These are phyloP conservation scores for Coenonympha arcania DNA, from an alignment of 2,888 invertebrate genomes.

Conservation along the genomic window DNA sequence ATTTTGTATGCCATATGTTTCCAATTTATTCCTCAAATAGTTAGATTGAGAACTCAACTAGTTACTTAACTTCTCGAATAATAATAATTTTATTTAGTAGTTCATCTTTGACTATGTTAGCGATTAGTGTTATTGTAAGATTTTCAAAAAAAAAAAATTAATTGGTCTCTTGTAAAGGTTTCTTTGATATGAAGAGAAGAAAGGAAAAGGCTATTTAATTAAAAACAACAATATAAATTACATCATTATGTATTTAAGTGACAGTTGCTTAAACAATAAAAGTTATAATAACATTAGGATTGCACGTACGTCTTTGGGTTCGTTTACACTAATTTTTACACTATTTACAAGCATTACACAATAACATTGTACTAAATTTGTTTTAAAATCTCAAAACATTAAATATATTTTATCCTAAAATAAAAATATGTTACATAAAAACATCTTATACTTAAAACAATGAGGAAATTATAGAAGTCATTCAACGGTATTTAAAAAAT, in stretches of 20 bases:
- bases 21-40: too few relatives aligned
- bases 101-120: too few relatives aligned
- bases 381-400: slow-evolving; percentile 33
- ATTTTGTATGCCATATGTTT: too few relatives aligned
- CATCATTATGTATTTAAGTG: slow-evolving; percentile 65
- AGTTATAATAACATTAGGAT: slow-evolving; percentile 55
- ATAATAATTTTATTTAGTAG: too few relatives aligned
- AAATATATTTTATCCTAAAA: slow-evolving; percentile 27
- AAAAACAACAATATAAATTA: slow-evolving; percentile 36
- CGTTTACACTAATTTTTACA: slow-evolving; percentile 43
- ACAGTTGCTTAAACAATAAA: slow-evolving; percentile 52
- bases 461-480: slow-evolving; percentile 9
- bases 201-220: background rate
- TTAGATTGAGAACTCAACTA: too few relatives aligned
- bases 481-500: slow-evolving; percentile 5
- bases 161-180: too few relatives aligned
- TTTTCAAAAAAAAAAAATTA: too few relatives aligned
- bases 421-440: slow-evolving; percentile 24
- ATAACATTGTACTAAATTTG: slow-evolving; percentile 34
- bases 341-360: slow-evolving; percentile 34
- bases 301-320: slow-evolving; percentile 70
- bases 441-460: slow-evolving; percentile 22
- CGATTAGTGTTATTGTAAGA: too few relatives aligned
- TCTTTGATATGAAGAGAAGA: background rate
- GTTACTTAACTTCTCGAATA: too few relatives aligned